These are phyloP conservation scores for Chloropsis hardwickii DNA, from an alignment of 2,113 vertebrate species.

Conservation along the genomic window DNA sequence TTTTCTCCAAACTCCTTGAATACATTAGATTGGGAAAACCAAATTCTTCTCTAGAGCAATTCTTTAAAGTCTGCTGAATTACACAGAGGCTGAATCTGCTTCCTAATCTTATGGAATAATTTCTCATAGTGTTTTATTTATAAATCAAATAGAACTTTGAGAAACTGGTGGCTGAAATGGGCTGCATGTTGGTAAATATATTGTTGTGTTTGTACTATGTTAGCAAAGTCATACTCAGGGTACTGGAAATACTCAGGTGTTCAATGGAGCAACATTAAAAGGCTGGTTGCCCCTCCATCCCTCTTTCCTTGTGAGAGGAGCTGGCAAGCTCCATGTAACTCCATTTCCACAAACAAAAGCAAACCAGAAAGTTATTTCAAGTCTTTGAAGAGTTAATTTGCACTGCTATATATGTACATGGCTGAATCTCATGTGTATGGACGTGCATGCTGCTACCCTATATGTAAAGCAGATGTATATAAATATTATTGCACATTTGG, in stretches of 20 bases:
- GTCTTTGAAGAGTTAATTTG: neutral
- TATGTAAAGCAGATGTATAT: conserved; percentile 31
- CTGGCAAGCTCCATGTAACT: neutral
- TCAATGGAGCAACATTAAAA: neutral
- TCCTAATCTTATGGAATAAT: neutral
- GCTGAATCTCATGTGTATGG: neutral
- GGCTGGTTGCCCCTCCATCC: neutral
- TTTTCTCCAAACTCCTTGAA: conserved; percentile 20
- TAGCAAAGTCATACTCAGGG: neutral
- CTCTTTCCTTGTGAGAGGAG: neutral
- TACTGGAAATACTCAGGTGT: neutral
- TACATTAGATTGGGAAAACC: neutral
- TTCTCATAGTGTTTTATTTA: neutral
- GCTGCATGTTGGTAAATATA: neutral
- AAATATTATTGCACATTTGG: conserved; percentile 27
- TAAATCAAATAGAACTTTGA: conserved; percentile 12
- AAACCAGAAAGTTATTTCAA: neutral
- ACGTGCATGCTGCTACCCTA: fast-evolving
- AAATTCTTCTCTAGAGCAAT: conserved; percentile 24
- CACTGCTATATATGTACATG: neutral
- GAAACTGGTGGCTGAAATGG: neutral
- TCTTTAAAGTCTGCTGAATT: conserved; percentile 11
- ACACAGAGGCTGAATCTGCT: neutral
- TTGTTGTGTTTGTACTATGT: neutral
- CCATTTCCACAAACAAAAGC: neutral